Evolutionary conservation across 2,888 invertebrate species (phyloP).

Genomic region (Cordilura impudica): DNA sequence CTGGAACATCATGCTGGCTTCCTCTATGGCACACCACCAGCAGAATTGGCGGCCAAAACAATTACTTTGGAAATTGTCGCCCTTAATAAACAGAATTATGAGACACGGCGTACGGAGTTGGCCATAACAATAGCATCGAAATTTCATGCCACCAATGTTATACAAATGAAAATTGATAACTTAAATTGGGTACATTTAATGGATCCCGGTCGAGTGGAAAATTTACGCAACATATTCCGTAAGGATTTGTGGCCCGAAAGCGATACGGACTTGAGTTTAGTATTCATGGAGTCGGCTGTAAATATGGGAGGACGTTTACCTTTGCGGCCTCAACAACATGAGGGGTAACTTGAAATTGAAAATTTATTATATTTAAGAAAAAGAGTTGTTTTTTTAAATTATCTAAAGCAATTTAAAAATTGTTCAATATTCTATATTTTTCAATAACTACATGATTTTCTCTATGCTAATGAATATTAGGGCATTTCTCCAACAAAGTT

Average conservation of each 20-base stretch:
- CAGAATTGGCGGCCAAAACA: constrained; percentile 79
- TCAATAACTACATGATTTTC: too few species aligned
- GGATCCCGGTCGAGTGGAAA: constrained; percentile 85
- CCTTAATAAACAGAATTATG: constrained; percentile 87
- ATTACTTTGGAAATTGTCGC: constrained; percentile 86
- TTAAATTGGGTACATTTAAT: constrained; percentile 92
- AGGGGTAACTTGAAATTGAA: constrained; percentile 81
- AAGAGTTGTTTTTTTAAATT: too few species aligned
- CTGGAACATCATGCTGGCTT: constrained; percentile 87
- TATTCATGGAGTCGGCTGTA: constrained; percentile 90
- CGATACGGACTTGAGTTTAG: constrained; percentile 86
- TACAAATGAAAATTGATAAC: constrained; percentile 93
- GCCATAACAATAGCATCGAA: constrained; percentile 84
- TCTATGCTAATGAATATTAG: too few species aligned
- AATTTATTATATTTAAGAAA: too few species aligned
- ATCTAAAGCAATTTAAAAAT: too few species aligned
- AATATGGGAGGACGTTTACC: constrained; percentile 91
- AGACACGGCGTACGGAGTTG: constrained; percentile 83
- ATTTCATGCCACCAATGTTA: constrained; percentile 85
- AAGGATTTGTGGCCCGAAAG: constrained; percentile 89
- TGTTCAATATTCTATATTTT: too few species aligned
- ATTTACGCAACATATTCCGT: constrained; percentile 87
- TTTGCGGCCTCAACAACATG: constrained; percentile 88
- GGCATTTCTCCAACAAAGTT: too few species aligned
- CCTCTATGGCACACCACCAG: constrained; percentile 90